Evolutionary conservation across 1,140 invertebrate species (phyloP).

Genomic region (Drosophila leontia): DNA sequence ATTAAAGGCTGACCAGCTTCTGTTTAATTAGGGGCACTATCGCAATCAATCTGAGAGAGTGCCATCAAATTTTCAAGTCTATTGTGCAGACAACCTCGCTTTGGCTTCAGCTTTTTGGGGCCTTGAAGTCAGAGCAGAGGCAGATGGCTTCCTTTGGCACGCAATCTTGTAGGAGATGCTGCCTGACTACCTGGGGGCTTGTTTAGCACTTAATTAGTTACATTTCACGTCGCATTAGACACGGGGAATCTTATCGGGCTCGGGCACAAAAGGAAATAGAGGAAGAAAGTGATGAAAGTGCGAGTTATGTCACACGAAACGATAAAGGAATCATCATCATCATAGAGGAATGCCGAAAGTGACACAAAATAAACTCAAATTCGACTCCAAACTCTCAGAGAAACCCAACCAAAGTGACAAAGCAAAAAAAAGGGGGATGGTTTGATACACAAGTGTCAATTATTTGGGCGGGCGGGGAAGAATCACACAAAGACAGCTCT

Average conservation of each 20-base stretch:
- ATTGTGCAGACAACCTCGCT: conserved; percentile 2
- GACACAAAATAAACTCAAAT: conserved; percentile 22
- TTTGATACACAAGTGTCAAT: conserved; percentile 31
- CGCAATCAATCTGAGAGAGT: conserved; percentile 20
- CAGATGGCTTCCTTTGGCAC: conserved; percentile 9
- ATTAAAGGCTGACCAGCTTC: conserved; percentile 7
- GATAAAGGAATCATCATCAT: conserved; percentile 16
- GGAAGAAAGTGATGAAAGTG: conserved; percentile 20
- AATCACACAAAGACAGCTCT: conserved; percentile 13
- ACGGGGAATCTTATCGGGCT: conserved; percentile 9
- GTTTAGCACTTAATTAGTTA: conserved; percentile 64
- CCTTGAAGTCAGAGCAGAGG: background rate
- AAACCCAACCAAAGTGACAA: conserved; percentile 18
- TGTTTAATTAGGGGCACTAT: conserved; percentile 30
- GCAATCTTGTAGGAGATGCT: conserved; percentile 9
- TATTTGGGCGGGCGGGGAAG: background rate
- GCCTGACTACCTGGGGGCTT: conserved; percentile 15
- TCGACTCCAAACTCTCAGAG: background rate
- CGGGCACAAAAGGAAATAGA: conserved; percentile 46
- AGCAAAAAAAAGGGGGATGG: conserved; percentile 15
- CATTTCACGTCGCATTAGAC: conserved; percentile 18
- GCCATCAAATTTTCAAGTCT: conserved; percentile 17
- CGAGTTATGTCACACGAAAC: conserved; percentile 13
- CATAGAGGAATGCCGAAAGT: conserved; percentile 18
- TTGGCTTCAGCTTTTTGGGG: background rate